Evolutionary conservation across 2,888 invertebrate genomes (phyloP), one percentile per base, ranked within the genome.

Genomic region (Rhagonycha fulva): DNA sequence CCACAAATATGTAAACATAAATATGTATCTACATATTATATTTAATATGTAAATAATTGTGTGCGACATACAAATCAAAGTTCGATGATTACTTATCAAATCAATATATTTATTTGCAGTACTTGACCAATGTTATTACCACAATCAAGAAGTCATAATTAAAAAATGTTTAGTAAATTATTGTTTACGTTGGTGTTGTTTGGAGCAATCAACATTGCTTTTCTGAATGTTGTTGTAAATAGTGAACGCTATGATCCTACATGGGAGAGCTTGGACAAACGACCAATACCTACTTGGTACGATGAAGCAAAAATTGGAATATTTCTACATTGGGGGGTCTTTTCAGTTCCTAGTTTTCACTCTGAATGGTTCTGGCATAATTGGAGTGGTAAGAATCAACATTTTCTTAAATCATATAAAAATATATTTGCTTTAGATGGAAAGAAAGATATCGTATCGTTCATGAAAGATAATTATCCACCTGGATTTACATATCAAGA

Each of bases 311-410:
- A 98, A 89, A 89, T 96, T 79, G 98, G 98, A 3, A 96, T 98
- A 82, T 98, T 98, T 84, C 88, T 98, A 62, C 98, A 98, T 84
- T 98, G 97, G 96, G 98, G 98, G 0, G 95, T 98, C 0, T 98
- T 94, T 85, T 93, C 96, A 0, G 98, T 98, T 11, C 98, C 97
- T 0, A 94, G 95, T 84, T 95, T 93, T 87, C 92, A 71, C 14
- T 0, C 72, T 2, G 96, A 96, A 88, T 97, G 97, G 97, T 96
- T 97, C 86, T 97, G 96, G 96, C 88, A 87, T 19, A 88, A 92
- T 81, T 96, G 95, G 96, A 88, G 90, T 88, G 90, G 94, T 93
- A 88, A 85, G 84, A 83, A 60, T 32, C 69, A 3, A 12, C 72
- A 66, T 63, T 63, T 14, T 24, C 12, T 47, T n/a, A 47, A 5